Conservation (phyloP, 2,113 vertebrate genomes). For the Hylia prasina region DNA sequence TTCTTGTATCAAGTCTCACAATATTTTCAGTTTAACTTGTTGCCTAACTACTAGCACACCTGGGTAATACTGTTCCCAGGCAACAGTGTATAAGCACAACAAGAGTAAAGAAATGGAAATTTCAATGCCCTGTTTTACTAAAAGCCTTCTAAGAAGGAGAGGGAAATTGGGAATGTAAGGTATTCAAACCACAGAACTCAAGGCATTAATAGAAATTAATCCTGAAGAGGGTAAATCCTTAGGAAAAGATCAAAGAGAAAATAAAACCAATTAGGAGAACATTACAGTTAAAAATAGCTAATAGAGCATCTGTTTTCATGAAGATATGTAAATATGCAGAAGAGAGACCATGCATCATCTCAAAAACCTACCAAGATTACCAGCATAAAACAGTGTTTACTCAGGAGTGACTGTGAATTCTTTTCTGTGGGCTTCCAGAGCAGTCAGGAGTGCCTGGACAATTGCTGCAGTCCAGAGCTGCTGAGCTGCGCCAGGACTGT, state of each 20-base stretch:
- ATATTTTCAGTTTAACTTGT: slow-evolving; percentile 56
- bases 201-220: slow-evolving; percentile 18
- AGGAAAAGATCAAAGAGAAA: slow-evolving; percentile 45
- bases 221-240: background rate
- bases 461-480: background rate
- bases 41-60: slow-evolving; percentile 66
- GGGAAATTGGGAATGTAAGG: slow-evolving; percentile 31
- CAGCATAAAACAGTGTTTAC: background rate
- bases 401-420: background rate
- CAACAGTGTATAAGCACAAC: slow-evolving; percentile 52
- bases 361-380: background rate
- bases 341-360: background rate
- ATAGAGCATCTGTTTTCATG: background rate
- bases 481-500: background rate
- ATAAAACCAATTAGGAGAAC: slow-evolving; percentile 24
- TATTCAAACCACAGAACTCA: slow-evolving; percentile 35
- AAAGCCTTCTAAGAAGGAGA: slow-evolving; percentile 22
- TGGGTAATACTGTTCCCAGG: slow-evolving; percentile 56
- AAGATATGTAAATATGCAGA: background rate
- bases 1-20: slow-evolving; percentile 34
- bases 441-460: background rate
- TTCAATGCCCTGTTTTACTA: background rate
- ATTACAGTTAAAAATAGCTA: background rate
- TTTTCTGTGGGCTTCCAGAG: background rate
- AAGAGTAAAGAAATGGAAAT: slow-evolving; percentile 63